Conservation (phyloP, 2,888 invertebrate genomes). For the Tethea ocularis region DNA sequence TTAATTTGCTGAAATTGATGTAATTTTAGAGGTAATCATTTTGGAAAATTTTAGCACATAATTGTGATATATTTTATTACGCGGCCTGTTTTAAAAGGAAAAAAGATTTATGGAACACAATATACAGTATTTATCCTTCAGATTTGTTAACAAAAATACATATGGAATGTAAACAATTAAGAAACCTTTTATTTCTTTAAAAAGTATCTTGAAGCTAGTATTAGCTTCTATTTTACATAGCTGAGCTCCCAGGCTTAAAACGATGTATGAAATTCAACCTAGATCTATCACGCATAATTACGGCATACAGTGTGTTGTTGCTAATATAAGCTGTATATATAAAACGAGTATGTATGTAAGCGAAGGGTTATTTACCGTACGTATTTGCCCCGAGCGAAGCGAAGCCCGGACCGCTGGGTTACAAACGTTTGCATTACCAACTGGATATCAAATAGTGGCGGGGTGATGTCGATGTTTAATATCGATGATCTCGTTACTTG, state of each 20-base stretch:
- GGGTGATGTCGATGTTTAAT: constrained; percentile 29
- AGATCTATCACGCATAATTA: neutral
- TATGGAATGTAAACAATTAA: too few relatives aligned
- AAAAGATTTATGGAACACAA: too few relatives aligned
- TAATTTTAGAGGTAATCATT: neutral
- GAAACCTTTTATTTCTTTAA: too few relatives aligned
- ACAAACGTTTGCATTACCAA: constrained; percentile 79
- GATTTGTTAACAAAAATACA: too few relatives aligned
- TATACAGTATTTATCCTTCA: too few relatives aligned
- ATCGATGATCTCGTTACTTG: neutral
- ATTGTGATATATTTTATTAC: neutral
- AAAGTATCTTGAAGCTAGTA: neutral
- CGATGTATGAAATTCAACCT: neutral
- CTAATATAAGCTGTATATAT: constrained; percentile 16
- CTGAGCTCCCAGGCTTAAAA: neutral
- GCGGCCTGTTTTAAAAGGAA: too few relatives aligned
- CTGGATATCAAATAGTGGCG: constrained; percentile 70
- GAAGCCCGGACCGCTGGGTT: constrained; percentile 63
- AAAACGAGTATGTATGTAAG: constrained; percentile 21
- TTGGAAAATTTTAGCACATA: neutral
- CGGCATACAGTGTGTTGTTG: neutral
- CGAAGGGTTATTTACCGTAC: constrained; percentile 62
- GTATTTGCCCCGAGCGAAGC: constrained; percentile 64
- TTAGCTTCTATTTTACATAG: neutral
- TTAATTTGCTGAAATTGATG: neutral